phyloP scores from a whole-genome alignment of 2,113 vertebrate species.

The Ceyx melanurus region DNA sequence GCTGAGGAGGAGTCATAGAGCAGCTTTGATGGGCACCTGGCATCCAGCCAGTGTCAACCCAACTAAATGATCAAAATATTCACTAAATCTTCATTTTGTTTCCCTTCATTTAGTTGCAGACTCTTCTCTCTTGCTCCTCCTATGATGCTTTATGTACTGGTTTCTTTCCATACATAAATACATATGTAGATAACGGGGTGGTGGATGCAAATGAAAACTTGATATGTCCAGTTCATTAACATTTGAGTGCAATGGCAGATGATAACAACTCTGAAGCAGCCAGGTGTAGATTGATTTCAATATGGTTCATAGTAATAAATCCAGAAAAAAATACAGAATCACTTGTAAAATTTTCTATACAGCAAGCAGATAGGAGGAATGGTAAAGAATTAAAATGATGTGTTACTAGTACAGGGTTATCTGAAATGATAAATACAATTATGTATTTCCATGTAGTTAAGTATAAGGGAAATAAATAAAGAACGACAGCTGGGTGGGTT shows the following conservation, averaged over 20 bases:
- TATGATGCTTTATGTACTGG: neutral
- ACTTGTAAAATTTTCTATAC: neutral
- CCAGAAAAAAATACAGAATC: neutral
- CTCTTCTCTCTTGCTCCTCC: rapidly evolving
- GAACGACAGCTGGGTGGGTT: neutral
- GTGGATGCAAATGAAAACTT: neutral
- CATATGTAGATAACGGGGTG: neutral
- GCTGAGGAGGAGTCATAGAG: neutral
- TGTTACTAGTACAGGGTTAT: neutral
- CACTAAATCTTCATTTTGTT: neutral
- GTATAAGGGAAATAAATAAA: neutral
- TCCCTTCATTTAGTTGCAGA: rapidly evolving
- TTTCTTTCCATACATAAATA: neutral
- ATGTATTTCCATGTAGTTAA: neutral
- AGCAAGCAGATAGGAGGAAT: neutral
- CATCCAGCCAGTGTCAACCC: neutral
- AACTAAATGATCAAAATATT: neutral
- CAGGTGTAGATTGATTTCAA: neutral
- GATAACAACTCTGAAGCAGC: neutral
- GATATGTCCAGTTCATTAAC: neutral
- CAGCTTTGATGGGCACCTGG: neutral
- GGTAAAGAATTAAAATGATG: neutral
- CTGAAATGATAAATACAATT: neutral
- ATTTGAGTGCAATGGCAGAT: neutral
- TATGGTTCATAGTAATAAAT: neutral